Evolutionary conservation across 1,140 invertebrate species (phyloP).

Genomic region (Rhopalosiphum maidis): DNA sequence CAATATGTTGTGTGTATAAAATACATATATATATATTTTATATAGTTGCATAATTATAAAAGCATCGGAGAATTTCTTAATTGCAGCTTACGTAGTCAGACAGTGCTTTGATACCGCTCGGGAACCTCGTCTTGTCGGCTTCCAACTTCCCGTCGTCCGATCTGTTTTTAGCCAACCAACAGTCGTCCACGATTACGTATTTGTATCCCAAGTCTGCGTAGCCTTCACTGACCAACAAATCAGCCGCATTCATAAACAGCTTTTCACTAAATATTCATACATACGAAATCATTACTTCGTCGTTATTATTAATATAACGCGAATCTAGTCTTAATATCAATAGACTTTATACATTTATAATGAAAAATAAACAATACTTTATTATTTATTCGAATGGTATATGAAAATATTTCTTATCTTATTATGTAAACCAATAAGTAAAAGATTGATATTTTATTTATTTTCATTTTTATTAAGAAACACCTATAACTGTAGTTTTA

Average conservation of each 20-base stretch:
- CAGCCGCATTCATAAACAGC: slow-evolving; percentile 67
- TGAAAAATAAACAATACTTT: not conserved
- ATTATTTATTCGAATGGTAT: not conserved
- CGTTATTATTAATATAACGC: not conserved
- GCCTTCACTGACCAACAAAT: slow-evolving; percentile 67
- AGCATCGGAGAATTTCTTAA: not conserved
- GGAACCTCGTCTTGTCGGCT: slow-evolving; percentile 68
- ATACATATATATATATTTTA: not conserved
- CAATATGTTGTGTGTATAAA: not conserved
- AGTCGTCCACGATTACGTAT: slow-evolving; percentile 71
- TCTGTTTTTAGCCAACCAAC: slow-evolving; percentile 67
- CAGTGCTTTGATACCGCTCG: slow-evolving; percentile 68
- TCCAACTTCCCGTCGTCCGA: slow-evolving; percentile 65
- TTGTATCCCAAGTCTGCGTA: slow-evolving; percentile 69
- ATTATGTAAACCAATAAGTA: no score
- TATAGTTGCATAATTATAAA: not conserved
- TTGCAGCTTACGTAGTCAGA: slow-evolving; percentile 68
- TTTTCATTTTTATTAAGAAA: no score
- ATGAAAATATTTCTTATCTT: no score
- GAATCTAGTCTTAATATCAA: not conserved
- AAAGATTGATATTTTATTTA: no score
- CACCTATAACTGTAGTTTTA: no score
- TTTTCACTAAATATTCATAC: slow-evolving; percentile 65
- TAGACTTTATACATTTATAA: not conserved
- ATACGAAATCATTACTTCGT: not conserved